phyloP scores from a whole-genome alignment of 2,797 vertebrate species.

The Parauchenoglanis punctatus region DNA sequence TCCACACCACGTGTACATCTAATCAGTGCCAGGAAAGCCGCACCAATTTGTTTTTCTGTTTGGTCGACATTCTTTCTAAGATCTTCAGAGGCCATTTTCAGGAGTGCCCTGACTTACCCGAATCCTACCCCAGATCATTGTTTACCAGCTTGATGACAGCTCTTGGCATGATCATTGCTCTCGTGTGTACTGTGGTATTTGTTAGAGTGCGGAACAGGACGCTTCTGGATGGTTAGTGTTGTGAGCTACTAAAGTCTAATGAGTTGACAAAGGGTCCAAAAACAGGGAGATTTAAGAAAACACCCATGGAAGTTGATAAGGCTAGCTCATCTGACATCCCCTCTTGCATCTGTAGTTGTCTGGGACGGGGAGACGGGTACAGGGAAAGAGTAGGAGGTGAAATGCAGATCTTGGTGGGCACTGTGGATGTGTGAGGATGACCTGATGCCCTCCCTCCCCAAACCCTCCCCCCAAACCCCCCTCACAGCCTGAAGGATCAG shows the following conservation, averaged over 20 bases:
- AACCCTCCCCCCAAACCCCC: constrained; percentile 35
- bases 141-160: constrained; percentile 75
- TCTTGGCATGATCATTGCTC: constrained; percentile 56
- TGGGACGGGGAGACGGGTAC: constrained; percentile 20
- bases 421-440: constrained; percentile 66
- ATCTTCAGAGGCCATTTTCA: constrained; percentile 57
- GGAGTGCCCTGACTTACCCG: constrained; percentile 56
- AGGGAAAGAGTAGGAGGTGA: constrained; percentile 37
- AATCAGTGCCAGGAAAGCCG: constrained; percentile 53
- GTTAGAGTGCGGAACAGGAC: constrained; percentile 61
- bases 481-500: constrained; percentile 64
- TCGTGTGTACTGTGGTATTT: constrained; percentile 76
- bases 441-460: constrained; percentile 54
- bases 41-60: constrained; percentile 58
- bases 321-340: constrained; percentile 82
- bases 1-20: constrained; percentile 55
- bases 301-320: constrained; percentile 83
- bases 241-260: constrained; percentile 70
- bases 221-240: constrained; percentile 62
- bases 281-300: constrained; percentile 64
- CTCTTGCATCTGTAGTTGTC: constrained; percentile 68
- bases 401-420: constrained; percentile 61
- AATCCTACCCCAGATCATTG: constrained; percentile 59
- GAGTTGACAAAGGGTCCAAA: constrained; percentile 63
- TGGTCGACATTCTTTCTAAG: constrained; percentile 56